Evolutionary conservation across 2,797 vertebrate genomes (phyloP), one percentile per base, ranked within the genome.

Genomic region (Pseudochromis fuscus): DNA sequence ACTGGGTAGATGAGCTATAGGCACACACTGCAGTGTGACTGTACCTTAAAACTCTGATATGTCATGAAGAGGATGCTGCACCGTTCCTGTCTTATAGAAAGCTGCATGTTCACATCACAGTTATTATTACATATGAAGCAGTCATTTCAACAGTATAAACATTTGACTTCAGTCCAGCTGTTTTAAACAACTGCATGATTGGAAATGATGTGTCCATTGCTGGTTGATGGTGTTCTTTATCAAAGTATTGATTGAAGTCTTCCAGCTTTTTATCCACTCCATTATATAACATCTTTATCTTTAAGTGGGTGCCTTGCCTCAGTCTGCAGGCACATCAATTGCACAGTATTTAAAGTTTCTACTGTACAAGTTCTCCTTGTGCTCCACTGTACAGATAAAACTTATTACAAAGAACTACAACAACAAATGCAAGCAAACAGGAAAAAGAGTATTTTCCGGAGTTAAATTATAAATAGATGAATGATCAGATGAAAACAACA

Each of bases 401-500:
- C 42, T 69, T 68, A 63, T 78, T 73, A 72, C 37, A 69, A 61
- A 77, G 58, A 88, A 69, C 23, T 51, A 30, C 38, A 16, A 56
- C 49, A 83, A 66, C 80, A 81, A 85, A 85, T 72, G 62, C 56
- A 89, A 81, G 84, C 83, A 85, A 88, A 83, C 61, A 50, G 69
- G 38, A 67, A 71, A 82, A 76, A 63, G 45, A 69, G 76, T 72
- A 60, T 85, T 85, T 88, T 68, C 67, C 72, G 0, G 48, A 64
- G 72, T 81, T 88, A 83, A 88, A 89, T 92, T 90, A 89, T 89
- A 78, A 71, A 88, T 78, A 83, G 81, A 81, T 76, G 70, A 87
- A 89, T 82, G 72, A 87, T 82, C 68, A 72, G 82, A 90, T 87
- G 80, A 91, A 93, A 92, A 91, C 79, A 90, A 90, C 81, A 91